phyloP scores from a whole-genome alignment of 2,797 vertebrate genomes.

The Semotilus atromaculatus region DNA sequence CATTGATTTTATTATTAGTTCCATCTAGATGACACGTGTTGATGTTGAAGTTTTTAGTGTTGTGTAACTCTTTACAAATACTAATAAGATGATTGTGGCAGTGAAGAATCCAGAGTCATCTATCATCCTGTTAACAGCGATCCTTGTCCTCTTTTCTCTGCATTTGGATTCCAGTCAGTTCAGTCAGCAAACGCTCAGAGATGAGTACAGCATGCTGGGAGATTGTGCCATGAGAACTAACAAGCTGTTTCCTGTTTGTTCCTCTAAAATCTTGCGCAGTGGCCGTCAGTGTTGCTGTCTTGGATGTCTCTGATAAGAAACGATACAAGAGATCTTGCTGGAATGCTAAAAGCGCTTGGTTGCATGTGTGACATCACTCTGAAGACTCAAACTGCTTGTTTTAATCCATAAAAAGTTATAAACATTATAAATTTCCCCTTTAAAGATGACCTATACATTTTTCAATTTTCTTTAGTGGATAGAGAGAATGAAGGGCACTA shows the following conservation, averaged over 20 bases:
- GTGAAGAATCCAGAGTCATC: not conserved
- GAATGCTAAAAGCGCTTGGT: not conserved
- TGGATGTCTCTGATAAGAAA: not conserved
- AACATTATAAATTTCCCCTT: too few relatives aligned
- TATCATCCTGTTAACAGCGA: not conserved
- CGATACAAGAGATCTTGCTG: not conserved
- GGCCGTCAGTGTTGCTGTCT: not conserved
- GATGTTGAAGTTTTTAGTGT: not conserved
- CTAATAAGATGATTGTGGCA: not conserved
- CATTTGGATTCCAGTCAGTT: not conserved
- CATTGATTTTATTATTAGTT: not conserved
- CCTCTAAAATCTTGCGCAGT: not conserved
- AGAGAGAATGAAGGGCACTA: too few relatives aligned
- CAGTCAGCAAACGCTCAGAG: not conserved
- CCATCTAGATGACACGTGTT: not conserved
- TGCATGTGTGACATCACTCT: not conserved
- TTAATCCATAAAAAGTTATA: not conserved
- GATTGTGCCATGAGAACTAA: conserved; percentile 27
- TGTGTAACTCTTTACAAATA: not conserved
- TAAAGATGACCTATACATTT: not conserved
- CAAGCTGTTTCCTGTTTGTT: conserved; percentile 39
- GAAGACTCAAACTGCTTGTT: not conserved
- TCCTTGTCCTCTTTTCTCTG: not conserved
- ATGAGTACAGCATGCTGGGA: conserved; percentile 3
- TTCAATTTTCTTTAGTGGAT: not conserved